Base-by-base conservation (phyloP, 2,888 invertebrate species). In the Ypsolopha scabrella region DNA sequence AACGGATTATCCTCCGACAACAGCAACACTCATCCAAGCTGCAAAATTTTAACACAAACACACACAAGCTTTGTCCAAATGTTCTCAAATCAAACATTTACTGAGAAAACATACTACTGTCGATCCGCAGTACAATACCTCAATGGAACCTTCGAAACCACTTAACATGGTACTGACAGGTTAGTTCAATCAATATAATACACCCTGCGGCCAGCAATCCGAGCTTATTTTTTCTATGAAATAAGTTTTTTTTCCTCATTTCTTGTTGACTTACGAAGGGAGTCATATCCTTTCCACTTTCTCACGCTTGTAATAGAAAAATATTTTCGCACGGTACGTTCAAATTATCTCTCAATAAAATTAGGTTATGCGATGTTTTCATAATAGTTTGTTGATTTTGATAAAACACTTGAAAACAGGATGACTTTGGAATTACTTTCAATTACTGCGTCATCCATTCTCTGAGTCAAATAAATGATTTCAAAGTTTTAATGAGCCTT, bases 141-240 rank as follows among this genome's bases (percentile, higher is more conserved):
- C 63, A 65, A 69, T 72, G 72, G 75, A 78, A 70, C 80, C 76
- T 75, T 80, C 78, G 72, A 81, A 81, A 80, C 76, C 81, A 80
- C 83, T 83, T 85, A 86, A 86, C 86, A 80, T 85, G 86, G 86
- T 85, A 70, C 80, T 86, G 86, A 86, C 86, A 86, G 86, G 85
- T 85, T 82, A 80, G 80, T 83, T 83, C 82, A 80, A 80, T 81
- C 79, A 81, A 80, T 79, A 80, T 80, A 80, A 80, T 77, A 73
- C 72, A 69, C 74, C 82, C 72, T 67, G 70, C 63, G 76, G 81
- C 82, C 62, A 70, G 70, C 75, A 75, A 80, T 80, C 75, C 70
- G 72, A 68, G 68, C 64, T 67, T 65, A 75, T 76, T 79, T 77
- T 77, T 78, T 77, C 59, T 70, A 68, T 51, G 66, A 67, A 67